Base-by-base conservation (phyloP, 2,888 invertebrate species). In the Crossocerus cetratus region DNA sequence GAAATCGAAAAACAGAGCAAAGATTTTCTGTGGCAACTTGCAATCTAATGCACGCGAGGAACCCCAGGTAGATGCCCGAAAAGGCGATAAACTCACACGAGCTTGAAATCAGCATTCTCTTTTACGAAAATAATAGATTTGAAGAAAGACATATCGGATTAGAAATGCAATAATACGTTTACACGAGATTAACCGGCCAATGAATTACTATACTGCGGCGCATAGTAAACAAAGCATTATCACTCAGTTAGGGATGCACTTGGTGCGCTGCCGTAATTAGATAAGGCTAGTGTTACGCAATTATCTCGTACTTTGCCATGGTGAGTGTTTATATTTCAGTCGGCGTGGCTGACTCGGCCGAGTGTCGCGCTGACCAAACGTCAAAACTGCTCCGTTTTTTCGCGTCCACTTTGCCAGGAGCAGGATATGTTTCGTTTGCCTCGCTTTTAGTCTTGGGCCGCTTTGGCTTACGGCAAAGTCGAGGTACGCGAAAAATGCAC, bases 241-340 rank as follows among this genome's bases (percentile, higher is more conserved):
- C 83, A 72, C 44, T 67, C 69, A 76, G 77, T 76, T 77, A 67
- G 58, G 56, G 70, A 70, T 78, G 66, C 76, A 62, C 68, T 69
- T 75, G 65, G 69, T 72, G 71, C 53, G 62, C 76, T 72, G 59
- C 53, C 83, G 78, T 83, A 88, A 88, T 88, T 86, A 83, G 86
- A 87, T 89, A 88, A 83, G 66, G 64, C 64, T 74, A 69, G 44
- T 63, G 84, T 86, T 85, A 86, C 84, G 84, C 84, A 86, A 87
- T 75, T 60, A 71, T 75, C 73, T 76, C 89, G 77, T 89, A 90
- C 89, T 90, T 90, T 84, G 89, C 89, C 89, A 90, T 90, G 83
- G 80, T 86, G 86, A 86, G 81, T 83, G 78, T 80, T 77, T 80
- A 70, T 74, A 69, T 66, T 69, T 57, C 69, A 49, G 22, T 54